phyloP scores from a whole-genome alignment of 2,797 vertebrate genomes.

The Crenichthys baileyi region DNA sequence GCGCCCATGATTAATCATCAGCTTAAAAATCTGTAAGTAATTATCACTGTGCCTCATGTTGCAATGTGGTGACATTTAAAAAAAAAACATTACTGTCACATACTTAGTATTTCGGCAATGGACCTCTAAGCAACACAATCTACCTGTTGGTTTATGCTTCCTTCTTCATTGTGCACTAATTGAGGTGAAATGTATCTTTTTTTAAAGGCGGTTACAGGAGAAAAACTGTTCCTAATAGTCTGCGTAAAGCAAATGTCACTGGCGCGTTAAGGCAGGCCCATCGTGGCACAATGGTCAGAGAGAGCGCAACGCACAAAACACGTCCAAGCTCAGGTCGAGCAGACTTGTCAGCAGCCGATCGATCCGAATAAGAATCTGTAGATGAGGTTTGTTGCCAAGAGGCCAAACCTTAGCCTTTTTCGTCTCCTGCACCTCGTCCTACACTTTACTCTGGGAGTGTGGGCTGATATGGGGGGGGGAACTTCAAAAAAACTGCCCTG shows the following conservation, averaged over 20 bases:
- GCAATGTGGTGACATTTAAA: not conserved
- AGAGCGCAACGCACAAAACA: slow-evolving; percentile 55
- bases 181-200: slow-evolving; percentile 45
- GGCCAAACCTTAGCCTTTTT: slow-evolving; percentile 59
- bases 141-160: slow-evolving; percentile 12
- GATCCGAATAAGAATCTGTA: slow-evolving; percentile 86
- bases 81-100: not conserved
- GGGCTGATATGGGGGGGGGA: too few species aligned
- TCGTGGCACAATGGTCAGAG: slow-evolving; percentile 65
- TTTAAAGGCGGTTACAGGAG: slow-evolving; percentile 13
- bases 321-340: slow-evolving; percentile 56
- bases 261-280: slow-evolving; percentile 44
- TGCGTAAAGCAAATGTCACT: slow-evolving; percentile 72
- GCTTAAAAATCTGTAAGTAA: slow-evolving; percentile 85
- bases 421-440: slow-evolving; percentile 10
- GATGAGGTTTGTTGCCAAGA: slow-evolving; percentile 77
- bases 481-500: not conserved
- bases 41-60: slow-evolving; percentile 72
- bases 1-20: slow-evolving; percentile 88
- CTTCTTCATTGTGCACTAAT: slow-evolving; percentile 37
- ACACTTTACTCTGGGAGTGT: not conserved
- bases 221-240: slow-evolving; percentile 37
- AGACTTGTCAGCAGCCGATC: slow-evolving; percentile 82
- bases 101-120: not conserved
- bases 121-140: not conserved